Conservation (phyloP, 2,888 invertebrate genomes). For the Macrostomum cliftonense region DNA sequence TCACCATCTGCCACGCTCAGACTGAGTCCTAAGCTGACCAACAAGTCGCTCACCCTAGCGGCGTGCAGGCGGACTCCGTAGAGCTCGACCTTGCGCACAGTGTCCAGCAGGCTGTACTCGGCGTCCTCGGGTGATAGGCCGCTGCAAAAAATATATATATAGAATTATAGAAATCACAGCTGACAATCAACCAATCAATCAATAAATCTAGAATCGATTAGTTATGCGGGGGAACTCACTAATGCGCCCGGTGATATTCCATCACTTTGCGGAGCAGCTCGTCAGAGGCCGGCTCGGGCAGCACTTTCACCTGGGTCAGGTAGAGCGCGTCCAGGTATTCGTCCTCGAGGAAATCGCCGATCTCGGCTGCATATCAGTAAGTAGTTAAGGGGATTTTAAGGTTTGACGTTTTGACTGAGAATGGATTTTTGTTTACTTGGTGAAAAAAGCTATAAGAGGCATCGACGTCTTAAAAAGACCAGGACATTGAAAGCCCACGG, state of each 20-base stretch:
- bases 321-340: constrained; percentile 58
- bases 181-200: too few relatives aligned
- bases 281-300: constrained; percentile 49
- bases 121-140: constrained; percentile 93
- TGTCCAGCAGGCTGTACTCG: constrained; percentile 85
- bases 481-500: too few relatives aligned
- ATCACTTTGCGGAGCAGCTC: constrained; percentile 83
- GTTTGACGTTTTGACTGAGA: too few relatives aligned
- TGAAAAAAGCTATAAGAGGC: too few relatives aligned
- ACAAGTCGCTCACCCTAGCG: constrained; percentile 49
- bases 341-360: constrained; percentile 45
- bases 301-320: constrained; percentile 78
- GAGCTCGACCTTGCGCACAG: constrained; percentile 88
- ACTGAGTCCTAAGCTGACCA: too few relatives aligned
- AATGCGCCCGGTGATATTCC: constrained; percentile 95
- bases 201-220: too few relatives aligned
- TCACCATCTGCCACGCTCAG: too few relatives aligned
- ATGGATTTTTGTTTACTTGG: too few relatives aligned
- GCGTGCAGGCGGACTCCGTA: constrained; percentile 95
- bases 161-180: too few relatives aligned
- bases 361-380: constrained; percentile 52
- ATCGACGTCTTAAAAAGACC: too few relatives aligned
- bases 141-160: constrained; percentile 19
- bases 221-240: constrained; percentile 47
- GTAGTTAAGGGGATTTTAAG: too few relatives aligned